Conservation (phyloP, 2,888 invertebrate species). For the Plagiodera versicolora region DNA sequence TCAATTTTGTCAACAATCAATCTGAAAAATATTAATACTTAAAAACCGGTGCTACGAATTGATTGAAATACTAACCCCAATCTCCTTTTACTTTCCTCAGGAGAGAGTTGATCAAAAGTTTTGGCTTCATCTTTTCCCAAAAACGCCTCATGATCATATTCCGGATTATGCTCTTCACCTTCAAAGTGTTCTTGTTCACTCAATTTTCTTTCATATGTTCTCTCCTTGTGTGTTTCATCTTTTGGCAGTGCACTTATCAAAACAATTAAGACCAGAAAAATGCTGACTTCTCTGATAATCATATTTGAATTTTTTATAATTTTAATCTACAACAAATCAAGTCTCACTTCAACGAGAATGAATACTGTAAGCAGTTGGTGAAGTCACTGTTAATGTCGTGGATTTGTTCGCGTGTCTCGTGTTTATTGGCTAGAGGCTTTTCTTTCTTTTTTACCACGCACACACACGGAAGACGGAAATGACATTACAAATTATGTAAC, state of each 20-base stretch:
- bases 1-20: constrained; percentile 94
- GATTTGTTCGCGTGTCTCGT: constrained; percentile 19
- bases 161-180: constrained; percentile 80
- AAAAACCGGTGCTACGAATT: constrained; percentile 27
- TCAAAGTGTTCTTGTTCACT: constrained; percentile 80
- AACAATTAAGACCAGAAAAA: constrained; percentile 13
- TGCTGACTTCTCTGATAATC: constrained; percentile 1
- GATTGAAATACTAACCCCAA: constrained; percentile 63
- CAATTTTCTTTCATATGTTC: constrained; percentile 69
- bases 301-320: not conserved
- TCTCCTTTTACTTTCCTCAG: constrained; percentile 91
- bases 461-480: not conserved
- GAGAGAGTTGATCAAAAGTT: constrained; percentile 89
- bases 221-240: constrained; percentile 67
- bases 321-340: constrained; percentile 10
- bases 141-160: constrained; percentile 97
- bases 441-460: constrained; percentile 22
- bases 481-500: not conserved
- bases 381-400: no score
- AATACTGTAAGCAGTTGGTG: not conserved
- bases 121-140: constrained; percentile 86
- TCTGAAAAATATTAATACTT: constrained; percentile 53
- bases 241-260: constrained; percentile 67
- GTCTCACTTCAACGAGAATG: not conserved
- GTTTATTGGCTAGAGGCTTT: constrained; percentile 25